These are phyloP conservation scores for Synaphobranchus kaupii DNA, from an alignment of 2,797 vertebrate genomes.

Conservation along the genomic window DNA sequence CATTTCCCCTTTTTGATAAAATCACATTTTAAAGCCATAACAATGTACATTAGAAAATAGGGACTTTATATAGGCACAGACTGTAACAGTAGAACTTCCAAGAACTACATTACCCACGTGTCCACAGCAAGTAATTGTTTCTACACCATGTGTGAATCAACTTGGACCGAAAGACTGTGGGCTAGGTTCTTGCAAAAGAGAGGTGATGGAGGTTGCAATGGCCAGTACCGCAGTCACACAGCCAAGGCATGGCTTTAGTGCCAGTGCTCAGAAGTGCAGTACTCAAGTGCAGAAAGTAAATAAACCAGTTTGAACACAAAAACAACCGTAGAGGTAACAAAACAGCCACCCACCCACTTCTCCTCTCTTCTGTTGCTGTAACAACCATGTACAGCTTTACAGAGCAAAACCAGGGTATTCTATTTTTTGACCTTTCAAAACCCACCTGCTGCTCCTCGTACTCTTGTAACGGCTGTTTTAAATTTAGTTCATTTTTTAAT, in stretches of 20 bases:
- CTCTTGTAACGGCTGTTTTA: neutral
- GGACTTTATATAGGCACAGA: neutral
- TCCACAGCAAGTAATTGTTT: conserved; percentile 1
- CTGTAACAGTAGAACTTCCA: neutral
- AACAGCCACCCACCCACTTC: neutral
- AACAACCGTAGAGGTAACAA: neutral
- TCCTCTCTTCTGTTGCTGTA: neutral
- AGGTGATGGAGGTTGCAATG: neutral
- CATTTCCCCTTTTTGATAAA: conserved; percentile 2
- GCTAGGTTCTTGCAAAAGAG: neutral
- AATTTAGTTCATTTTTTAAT: neutral
- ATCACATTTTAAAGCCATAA: conserved; percentile 7
- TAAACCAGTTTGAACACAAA: neutral
- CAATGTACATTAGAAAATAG: neutral
- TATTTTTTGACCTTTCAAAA: neutral
- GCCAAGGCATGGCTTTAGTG: neutral
- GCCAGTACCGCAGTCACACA: neutral
- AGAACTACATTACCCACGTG: neutral
- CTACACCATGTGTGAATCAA: neutral
- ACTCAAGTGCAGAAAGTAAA: neutral
- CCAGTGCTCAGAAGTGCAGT: neutral
- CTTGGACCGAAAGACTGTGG: neutral
- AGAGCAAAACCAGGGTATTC: neutral
- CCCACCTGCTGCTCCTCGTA: neutral
- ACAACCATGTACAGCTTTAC: neutral